Percentiles rank a stretch among this genome's conserved stretches.
phyloP scores from a whole-genome alignment of 2,888 invertebrate genomes.

The Monochamus alternatus region DNA sequence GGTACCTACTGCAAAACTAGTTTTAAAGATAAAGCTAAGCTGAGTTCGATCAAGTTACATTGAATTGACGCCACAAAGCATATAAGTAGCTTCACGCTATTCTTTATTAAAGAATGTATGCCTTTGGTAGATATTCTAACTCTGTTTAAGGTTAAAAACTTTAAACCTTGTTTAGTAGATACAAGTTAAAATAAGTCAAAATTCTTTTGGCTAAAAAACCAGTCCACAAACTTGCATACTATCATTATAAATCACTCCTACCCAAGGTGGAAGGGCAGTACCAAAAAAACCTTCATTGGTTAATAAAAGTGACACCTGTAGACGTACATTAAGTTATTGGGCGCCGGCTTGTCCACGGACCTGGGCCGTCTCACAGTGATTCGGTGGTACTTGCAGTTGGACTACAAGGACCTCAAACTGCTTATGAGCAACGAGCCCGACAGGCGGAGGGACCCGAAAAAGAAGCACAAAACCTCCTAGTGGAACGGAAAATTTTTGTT shows the following conservation, averaged over 20 bases:
- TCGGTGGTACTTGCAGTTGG: constrained; percentile 74
- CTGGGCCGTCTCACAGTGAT: constrained; percentile 66
- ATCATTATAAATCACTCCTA: neutral
- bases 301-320: constrained; percentile 59
- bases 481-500: constrained; percentile 61
- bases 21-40: too few relatives aligned
- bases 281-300: neutral
- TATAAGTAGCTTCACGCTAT: too few relatives aligned
- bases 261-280: constrained; percentile 18
- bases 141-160: too few relatives aligned
- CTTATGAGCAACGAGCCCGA: constrained; percentile 71
- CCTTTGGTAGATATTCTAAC: too few relatives aligned
- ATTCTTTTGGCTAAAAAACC: neutral
- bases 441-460: constrained; percentile 77
- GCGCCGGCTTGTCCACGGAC: constrained; percentile 64
- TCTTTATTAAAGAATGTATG: too few relatives aligned
- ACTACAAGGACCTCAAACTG: constrained; percentile 81
- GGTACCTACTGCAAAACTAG: too few relatives aligned
- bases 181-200: neutral
- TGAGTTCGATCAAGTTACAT: too few relatives aligned
- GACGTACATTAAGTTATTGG: constrained; percentile 68
- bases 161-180: too few relatives aligned
- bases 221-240: neutral
- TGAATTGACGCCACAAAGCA: too few relatives aligned
- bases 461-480: constrained; percentile 82